Percentiles rank a stretch among this genome's conserved stretches.
These are phyloP conservation scores for Orthosia gracilis DNA, from an alignment of 2,888 invertebrate genomes.

Conservation along the genomic window DNA sequence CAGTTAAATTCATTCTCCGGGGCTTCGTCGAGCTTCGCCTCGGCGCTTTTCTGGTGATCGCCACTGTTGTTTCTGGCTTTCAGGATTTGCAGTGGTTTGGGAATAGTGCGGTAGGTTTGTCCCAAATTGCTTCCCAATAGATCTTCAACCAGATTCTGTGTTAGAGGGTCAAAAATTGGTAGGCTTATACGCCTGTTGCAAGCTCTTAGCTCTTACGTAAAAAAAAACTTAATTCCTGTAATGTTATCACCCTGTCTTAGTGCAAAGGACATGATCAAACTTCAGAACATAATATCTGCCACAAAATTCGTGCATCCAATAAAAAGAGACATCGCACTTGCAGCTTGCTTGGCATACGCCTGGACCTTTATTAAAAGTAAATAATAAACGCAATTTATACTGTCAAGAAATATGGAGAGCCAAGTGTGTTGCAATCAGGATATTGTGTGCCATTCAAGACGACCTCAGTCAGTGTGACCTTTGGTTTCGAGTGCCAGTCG, in stretches of 20 bases:
- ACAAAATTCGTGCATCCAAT: too few relatives aligned
- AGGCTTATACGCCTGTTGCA: not conserved
- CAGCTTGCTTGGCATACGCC: not conserved
- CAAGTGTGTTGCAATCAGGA: constrained; percentile 41
- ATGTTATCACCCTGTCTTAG: not conserved
- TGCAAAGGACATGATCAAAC: not conserved
- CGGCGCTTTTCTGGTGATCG: too few relatives aligned
- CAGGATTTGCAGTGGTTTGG: too few relatives aligned
- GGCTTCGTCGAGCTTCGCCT: too few relatives aligned
- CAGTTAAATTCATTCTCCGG: too few relatives aligned
- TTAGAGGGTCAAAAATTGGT: not conserved
- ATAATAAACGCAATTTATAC: not conserved
- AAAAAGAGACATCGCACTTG: not conserved
- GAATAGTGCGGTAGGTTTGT: too few relatives aligned
- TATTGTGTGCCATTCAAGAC: constrained; percentile 9
- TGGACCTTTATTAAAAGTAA: not conserved
- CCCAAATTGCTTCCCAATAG: not conserved
- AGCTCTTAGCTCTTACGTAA: not conserved
- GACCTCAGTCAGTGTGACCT: constrained; percentile 38
- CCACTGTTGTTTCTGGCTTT: too few relatives aligned
- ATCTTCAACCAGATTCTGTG: not conserved
- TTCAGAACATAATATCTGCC: not conserved
- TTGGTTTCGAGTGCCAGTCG: constrained; percentile 24
- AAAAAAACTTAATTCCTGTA: not conserved
- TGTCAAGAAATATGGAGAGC: constrained; percentile 19